Conservation (phyloP, 2,888 invertebrate genomes). For the Crocallis elinguaria region DNA sequence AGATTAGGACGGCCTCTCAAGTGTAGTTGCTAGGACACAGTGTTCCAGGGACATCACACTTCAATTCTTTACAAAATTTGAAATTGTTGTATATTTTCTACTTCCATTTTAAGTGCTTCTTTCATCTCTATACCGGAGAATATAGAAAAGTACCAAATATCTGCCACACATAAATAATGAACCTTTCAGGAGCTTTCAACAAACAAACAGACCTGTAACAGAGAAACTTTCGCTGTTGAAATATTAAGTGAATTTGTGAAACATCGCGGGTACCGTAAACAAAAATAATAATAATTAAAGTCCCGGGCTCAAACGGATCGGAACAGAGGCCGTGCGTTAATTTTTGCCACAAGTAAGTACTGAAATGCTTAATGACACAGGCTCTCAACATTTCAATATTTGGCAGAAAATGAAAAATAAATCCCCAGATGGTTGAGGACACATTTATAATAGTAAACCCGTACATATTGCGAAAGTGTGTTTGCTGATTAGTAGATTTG, state of each 20-base stretch:
- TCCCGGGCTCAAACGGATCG: constrained; percentile 21
- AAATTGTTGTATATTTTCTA: no score
- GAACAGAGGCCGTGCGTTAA: constrained; percentile 31
- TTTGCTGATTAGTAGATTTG: no score
- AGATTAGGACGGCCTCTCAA: no score
- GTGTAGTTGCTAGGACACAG: no score
- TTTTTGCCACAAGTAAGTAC: constrained; percentile 24
- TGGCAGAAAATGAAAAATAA: no score
- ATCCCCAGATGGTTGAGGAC: no score
- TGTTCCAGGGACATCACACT: no score
- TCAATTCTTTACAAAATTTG: no score
- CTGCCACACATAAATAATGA: constrained; percentile 16
- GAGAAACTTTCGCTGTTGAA: constrained; percentile 16
- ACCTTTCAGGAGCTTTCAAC: constrained; percentile 20
- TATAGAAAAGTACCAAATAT: not conserved
- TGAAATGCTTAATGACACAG: constrained; percentile 8
- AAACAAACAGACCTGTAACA: constrained; percentile 11
- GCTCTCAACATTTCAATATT: constrained; percentile 11
- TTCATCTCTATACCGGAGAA: not conserved
- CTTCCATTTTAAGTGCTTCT: no score
- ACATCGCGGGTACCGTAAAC: constrained; percentile 20
- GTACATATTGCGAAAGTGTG: no score
- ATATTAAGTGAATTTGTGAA: constrained; percentile 23
- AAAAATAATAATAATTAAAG: constrained; percentile 32
- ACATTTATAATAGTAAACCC: no score